Percentiles rank a stretch among this genome's conserved stretches.
Evolutionary conservation across 2,797 vertebrate genomes (phyloP).

Genomic region (Rhinatrema bivittatum): DNA sequence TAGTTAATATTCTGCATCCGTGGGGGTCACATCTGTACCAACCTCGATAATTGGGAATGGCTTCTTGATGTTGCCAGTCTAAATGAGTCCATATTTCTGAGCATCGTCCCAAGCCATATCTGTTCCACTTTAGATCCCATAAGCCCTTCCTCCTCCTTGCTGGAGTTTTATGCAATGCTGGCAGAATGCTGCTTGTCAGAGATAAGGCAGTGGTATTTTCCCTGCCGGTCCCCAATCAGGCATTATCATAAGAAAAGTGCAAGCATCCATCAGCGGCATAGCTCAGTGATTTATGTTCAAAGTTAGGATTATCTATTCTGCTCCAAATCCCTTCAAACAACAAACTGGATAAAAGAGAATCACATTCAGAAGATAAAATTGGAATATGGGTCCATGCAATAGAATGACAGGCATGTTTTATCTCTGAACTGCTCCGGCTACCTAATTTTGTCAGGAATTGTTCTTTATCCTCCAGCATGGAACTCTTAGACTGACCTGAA

Average conservation of each 20-base stretch:
- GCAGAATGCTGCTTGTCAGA: conserved; percentile 68
- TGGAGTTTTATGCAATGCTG: too few species aligned
- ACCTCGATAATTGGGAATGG: fast-evolving
- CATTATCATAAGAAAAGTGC: conserved; percentile 92
- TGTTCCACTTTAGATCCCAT: conserved; percentile 13
- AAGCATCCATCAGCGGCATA: conserved; percentile 66
- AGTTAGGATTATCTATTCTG: conserved; percentile 88
- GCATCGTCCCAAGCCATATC: not conserved
- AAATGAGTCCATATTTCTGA: not conserved
- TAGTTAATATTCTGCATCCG: fast-evolving
- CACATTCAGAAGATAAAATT: conserved; percentile 66
- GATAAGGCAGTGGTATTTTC: conserved; percentile 90
- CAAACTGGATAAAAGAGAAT: conserved; percentile 68
- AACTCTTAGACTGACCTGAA: not conserved
- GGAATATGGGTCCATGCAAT: conserved; percentile 47
- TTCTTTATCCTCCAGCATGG: conserved; percentile 21
- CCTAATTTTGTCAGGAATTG: conserved; percentile 48
- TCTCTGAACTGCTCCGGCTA: conserved; percentile 36
- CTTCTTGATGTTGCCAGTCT: not conserved
- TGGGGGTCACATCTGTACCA: fast-evolving
- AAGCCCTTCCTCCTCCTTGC: too few species aligned
- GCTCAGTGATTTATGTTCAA: conserved; percentile 86
- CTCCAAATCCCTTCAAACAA: conserved; percentile 92
- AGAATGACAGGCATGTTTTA: conserved; percentile 46
- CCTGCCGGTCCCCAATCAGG: conserved; percentile 60